These are phyloP conservation scores for Nemapogon koenigi DNA, from an alignment of 2,888 invertebrate genomes.

Conservation along the genomic window DNA sequence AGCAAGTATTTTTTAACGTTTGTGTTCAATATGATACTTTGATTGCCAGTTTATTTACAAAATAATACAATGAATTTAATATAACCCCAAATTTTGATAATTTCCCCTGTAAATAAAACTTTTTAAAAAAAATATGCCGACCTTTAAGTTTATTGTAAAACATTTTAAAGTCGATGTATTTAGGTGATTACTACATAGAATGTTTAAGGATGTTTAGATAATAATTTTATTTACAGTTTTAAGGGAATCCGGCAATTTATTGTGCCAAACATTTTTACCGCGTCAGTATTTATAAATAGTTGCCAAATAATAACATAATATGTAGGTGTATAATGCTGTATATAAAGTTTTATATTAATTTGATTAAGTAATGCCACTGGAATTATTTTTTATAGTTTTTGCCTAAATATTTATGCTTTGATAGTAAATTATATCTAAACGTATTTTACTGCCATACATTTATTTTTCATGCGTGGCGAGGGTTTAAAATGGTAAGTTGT, in stretches of 20 bases:
- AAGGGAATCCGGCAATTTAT: constrained; percentile 42
- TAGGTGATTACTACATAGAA: constrained; percentile 33
- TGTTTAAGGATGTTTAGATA: constrained; percentile 50
- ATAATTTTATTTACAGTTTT: constrained; percentile 48
- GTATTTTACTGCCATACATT: constrained; percentile 37
- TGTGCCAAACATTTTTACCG: constrained; percentile 66
- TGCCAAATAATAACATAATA: constrained; percentile 51
- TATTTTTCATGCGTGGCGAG: constrained; percentile 49
- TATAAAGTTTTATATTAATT: constrained; percentile 20
- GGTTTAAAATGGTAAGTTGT: constrained; percentile 8
- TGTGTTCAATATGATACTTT: no score
- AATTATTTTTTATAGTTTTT: constrained; percentile 3
- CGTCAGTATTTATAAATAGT: constrained; percentile 61
- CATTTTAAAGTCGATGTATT: constrained; percentile 59
- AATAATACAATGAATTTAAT: no score
- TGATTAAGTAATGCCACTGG: not conserved
- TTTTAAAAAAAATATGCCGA: no score
- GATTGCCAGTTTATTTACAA: no score
- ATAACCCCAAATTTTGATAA: no score
- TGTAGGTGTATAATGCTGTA: constrained; percentile 53
- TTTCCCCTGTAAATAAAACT: no score
- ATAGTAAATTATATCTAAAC: constrained; percentile 9
- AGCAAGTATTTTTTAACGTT: no score
- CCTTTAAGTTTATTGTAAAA: constrained; percentile 32
- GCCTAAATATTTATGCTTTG: constrained; percentile 9